Base-by-base conservation (phyloP, 1,140 invertebrate species). In the Bacillus rossius region DNA sequence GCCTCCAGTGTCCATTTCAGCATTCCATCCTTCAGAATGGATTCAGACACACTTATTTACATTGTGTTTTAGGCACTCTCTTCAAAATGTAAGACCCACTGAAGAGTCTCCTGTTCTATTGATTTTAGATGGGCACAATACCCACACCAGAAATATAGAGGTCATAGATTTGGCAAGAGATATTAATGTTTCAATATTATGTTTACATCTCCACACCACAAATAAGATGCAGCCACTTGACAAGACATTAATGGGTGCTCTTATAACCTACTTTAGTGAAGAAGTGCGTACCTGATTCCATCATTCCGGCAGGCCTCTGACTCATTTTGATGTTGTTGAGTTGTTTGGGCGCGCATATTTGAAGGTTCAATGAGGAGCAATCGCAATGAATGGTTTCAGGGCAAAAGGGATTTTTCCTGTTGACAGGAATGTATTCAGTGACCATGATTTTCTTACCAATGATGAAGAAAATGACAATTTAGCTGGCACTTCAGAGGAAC, bases 121-220 rank as follows among this genome's bases (percentile, higher is more conserved):
- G 8, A 42, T 75, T 34, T 61, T 74, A 38, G 69, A 75, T 70
- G 73, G 71, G 7, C 70, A 76, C 62, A 59, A 54, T 16, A 69
- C 64, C 8, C 70, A 75, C 56, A 72, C 67, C 20, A 64, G 66
- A 57, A 77, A 71, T 64, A 56, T 76, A 19, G 69, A 73, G 8
- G 48, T 71, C 0, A 69, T 75, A 40, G 61, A 70, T 23, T 34
- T 65, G 13, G 67, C 71, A 43, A 63, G 64, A 43, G 61, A 72
- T 60, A 69, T 73, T 66, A 53, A 68, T 16, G 62, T 72, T 1
- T 59, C 65, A 14, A 67, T 77, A 23, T 20, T 75, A 17, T 72
- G 64, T 17, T 50, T 72, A 10, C 70, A 71, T 8, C 69, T 71
- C 41, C 73, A 75, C 40, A 61, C 63, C 48, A 69, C 66, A 2